Evolutionary conservation across 2,888 invertebrate genomes (phyloP).

Genomic region (Meiosimyza decipiens): DNA sequence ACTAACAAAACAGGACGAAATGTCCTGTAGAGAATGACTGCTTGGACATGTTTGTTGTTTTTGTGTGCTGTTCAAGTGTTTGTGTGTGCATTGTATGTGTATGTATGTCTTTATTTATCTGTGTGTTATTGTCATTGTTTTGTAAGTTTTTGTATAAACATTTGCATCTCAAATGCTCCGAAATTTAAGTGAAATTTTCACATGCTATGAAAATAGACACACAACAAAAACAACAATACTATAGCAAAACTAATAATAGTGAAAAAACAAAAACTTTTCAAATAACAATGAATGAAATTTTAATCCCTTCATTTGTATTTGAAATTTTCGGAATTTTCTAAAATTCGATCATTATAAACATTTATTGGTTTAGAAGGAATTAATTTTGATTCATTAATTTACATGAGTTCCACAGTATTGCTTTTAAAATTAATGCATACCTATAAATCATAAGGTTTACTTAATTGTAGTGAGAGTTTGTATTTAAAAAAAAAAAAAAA

Average conservation of each 20-base stretch:
- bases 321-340: not conserved
- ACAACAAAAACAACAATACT: not conserved
- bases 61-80: no score
- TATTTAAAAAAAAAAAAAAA: no score
- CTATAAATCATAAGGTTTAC: no score
- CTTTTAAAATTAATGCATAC: no score
- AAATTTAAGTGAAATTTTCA: slow-evolving; percentile 9
- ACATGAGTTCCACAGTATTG: no score
- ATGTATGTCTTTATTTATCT: slow-evolving; percentile 3
- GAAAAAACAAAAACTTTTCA: no score
- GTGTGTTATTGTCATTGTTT: slow-evolving; percentile 8
- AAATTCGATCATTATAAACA: slow-evolving; percentile 4
- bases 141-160: slow-evolving; percentile 9
- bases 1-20: no score
- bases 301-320: not conserved
- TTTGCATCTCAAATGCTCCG: not conserved
- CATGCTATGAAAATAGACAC: not conserved
- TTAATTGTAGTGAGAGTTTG: no score
- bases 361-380: not conserved
- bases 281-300: not conserved
- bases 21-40: no score
- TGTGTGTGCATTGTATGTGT: no score
- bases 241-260: not conserved
- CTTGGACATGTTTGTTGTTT: no score
- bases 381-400: no score